Percentiles rank a stretch among this genome's conserved stretches.
phyloP scores from a whole-genome alignment of 2,113 vertebrate species.

The Morone saxatilis region DNA sequence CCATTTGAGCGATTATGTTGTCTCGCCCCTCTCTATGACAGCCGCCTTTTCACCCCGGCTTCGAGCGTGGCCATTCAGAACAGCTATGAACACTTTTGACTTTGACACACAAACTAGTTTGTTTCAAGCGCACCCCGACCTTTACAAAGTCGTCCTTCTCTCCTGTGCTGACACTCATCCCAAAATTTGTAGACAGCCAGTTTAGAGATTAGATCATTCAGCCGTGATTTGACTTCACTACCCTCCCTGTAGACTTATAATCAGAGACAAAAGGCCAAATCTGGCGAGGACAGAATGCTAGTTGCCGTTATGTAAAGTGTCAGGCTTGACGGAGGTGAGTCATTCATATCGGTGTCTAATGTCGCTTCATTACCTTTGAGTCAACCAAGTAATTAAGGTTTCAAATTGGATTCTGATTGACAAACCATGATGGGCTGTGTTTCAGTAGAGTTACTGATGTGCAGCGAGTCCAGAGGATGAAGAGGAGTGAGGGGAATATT shows the following conservation, averaged over 20 bases:
- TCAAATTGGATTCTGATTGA: conserved; percentile 73
- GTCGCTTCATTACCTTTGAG: conserved; percentile 64
- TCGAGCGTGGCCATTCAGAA: background rate
- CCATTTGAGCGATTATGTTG: background rate
- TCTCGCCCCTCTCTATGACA: background rate
- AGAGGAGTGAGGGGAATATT: conserved; percentile 9
- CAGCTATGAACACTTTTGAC: background rate
- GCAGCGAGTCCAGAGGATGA: conserved; percentile 15
- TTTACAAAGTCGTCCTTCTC: background rate
- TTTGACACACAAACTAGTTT: background rate
- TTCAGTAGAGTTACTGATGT: conserved; percentile 15
- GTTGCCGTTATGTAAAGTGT: conserved; percentile 20
- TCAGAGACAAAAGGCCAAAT: conserved; percentile 45
- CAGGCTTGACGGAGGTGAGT: conserved; percentile 32
- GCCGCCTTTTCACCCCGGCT: background rate
- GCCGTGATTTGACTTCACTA: conserved; percentile 28
- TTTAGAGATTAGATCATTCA: conserved; percentile 20
- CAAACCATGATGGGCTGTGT: conserved; percentile 15
- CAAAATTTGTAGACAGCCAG: conserved; percentile 6
- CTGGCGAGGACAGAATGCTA: conserved; percentile 6
- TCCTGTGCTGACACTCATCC: background rate
- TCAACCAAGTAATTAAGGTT: conserved; percentile 61
- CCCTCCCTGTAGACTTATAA: conserved; percentile 7
- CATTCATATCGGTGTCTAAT: conserved; percentile 41
- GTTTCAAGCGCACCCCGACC: background rate